Evolutionary conservation across 1,140 invertebrate species (phyloP), one percentile per base, ranked within the genome.

Genomic region (Zaprionus camerounensis): DNA sequence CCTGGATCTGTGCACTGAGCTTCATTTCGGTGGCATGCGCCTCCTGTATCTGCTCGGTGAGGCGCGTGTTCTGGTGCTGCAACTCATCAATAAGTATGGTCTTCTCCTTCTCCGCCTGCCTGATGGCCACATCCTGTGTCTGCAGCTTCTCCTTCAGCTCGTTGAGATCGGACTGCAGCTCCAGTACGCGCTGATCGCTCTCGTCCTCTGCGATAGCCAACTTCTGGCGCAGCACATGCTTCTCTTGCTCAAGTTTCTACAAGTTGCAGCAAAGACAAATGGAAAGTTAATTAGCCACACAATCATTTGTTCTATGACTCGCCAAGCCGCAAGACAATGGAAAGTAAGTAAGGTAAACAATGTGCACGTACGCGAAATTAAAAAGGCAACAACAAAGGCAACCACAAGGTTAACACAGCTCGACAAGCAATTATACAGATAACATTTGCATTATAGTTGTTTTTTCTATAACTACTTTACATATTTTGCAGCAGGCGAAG

Each of bases 181-280:
- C 98, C 73, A 96, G 92, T 12, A 98, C 94, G 62, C 96, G 94
- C n/a, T 96, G 96, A 79, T 99, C 98, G 91, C 97, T 98, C 92
- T 99, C 98, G 15, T 96, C 96, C 92, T 97, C 96, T 12, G 96
- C 95, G 13, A 96, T 96, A 63, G 97, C 96, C 79, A 99, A 93
- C 87, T 97, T 97, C 38, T 98, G 94, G 53, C 97, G 94, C 11
- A 99, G 94, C 12, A 96, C 94, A 93, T 99, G 97, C 80, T 98
- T 96, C 93, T 99, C 98, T 93, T 99, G 98, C 93, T 99, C 97
- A 92, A 99, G 94, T 91, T 96, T 95, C 98, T 99, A 94, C 17
- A 94, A 93, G 77, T 91, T 2, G 46, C 64, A 67, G 20, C 11
- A 22, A 55, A 66, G 72, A 7, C 55, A 86, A 82, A 80, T 79